Base-by-base conservation (phyloP, 2,888 invertebrate genomes). In the Lasioglossum lativentre region DNA sequence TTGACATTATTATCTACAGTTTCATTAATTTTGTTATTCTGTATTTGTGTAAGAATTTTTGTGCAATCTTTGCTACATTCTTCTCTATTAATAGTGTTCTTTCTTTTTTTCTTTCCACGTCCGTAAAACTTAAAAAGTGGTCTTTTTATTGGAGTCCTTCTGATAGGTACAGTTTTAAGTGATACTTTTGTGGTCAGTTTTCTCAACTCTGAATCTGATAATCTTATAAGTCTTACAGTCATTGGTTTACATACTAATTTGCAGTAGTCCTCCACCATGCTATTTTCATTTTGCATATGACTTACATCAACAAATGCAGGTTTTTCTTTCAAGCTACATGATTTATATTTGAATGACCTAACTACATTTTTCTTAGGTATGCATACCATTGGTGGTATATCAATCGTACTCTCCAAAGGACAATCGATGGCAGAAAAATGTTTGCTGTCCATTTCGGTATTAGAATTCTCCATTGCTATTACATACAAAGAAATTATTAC, bases 171-270 rank as follows among this genome's bases (percentile, higher is more conserved):
- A 52, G 2, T 27, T 23, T 10, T 16, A 14, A 16, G 12, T 2
- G n/a, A 4, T 3, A 34, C 27, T 38, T 14, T 47, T 75, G 23
- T 27, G 10, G 12, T 14, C 23, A 34, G 23, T 56, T 0, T 8
- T 1, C 30, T 23, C 16, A 38, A 10, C 0, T 79, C 47, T 52
- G 63, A 12, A 5, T 4, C 1, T 16, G 79, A 0, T 59, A 88
- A 78, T 74, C 34, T 76, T 40, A 8, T 68, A 40, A 88, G 14
- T 0, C 34, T 76, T 27, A 88, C 71, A 19, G 47, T 77, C n/a
- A 88, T 27, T 47, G 82, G 76, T 59, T 81, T 88, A 19, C 85
- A 85, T 1, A 83, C 2, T 16, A 52, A 30, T 70, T 42, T 30
- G 16, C 12, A 8, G 23, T 34, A 12, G n/a, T 0, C 4, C 4